Evolutionary conservation across 2,888 invertebrate species (phyloP), one percentile per base, ranked within the genome.

Genomic region (Druceiella hillmani): DNA sequence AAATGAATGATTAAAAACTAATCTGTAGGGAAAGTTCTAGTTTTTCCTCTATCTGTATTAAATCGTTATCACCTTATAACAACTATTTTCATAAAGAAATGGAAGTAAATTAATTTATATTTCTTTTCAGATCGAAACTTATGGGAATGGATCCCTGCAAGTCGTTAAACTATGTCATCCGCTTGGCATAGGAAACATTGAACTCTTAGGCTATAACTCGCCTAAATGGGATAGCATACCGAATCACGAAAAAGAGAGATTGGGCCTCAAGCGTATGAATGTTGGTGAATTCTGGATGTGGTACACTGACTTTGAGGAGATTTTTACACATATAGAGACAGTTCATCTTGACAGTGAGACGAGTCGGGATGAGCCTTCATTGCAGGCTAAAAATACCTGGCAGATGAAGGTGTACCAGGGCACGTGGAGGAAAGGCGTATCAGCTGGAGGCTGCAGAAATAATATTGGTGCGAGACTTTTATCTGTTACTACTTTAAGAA

Each of bases 391-490:
- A 49, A 59, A 62, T 11, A 84, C 86, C 28, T 93, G 92, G 92
- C 86, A 87, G 57, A 86, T 90, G 79, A 78, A 84, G 53, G 77
- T 89, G 56, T 87, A 85, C 56, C 88, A 90, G 56, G 89, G 90
- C 1, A 79, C 81, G 16, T 92, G 92, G 91, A 81, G 83, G 53
- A 74, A 80, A 40, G 92, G 92, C 0, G 90, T 91, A 1, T 82
- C 89, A 0, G 90, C 91, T 1, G 92, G 92, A 3, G 92, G 92
- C 20, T 92, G 92, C 59, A 72, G 90, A 50, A 92, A 92, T 62
- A 86, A 90, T 59, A 82, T 81, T 56, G 77, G 83, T 82, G 53
- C n/a, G n/a, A n/a, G n/a, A n/a, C n/a, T n/a, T n/a, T n/a, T n/a
- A n/a, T n/a, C n/a, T n/a, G n/a, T n/a, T n/a, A n/a, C n/a, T n/a